Evolutionary conservation across 23 tunicate species (phyloP).

Genomic region (Styela plicata): DNA sequence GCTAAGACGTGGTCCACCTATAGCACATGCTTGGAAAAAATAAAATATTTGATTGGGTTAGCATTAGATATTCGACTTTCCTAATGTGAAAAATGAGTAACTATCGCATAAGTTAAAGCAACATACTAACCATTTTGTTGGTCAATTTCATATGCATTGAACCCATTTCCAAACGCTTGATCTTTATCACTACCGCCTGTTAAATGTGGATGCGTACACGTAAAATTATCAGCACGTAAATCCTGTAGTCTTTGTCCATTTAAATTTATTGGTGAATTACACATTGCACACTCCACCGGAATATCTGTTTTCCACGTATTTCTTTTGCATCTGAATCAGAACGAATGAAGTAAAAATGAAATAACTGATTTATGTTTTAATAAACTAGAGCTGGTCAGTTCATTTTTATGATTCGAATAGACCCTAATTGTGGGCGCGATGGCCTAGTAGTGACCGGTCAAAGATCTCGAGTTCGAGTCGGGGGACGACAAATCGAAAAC

Average conservation of each 20-base stretch:
- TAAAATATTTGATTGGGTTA: too few species aligned
- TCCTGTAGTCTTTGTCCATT: constrained; percentile 12
- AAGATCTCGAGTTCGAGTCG: too few species aligned
- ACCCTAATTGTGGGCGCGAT: too few species aligned
- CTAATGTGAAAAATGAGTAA: too few species aligned
- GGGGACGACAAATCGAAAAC: too few species aligned
- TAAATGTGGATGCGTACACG: constrained; percentile 44
- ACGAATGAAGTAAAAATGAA: not conserved
- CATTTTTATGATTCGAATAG: too few species aligned
- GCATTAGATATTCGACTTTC: too few species aligned
- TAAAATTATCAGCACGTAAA: constrained; percentile 40
- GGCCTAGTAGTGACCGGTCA: too few species aligned
- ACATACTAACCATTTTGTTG: not conserved
- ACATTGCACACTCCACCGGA: constrained; percentile 37
- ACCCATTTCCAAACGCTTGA: not conserved
- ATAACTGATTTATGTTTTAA: not conserved
- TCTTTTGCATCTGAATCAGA: constrained; percentile 44
- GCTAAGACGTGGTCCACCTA: too few species aligned
- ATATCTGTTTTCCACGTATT: constrained; percentile 10
- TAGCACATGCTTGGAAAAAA: too few species aligned
- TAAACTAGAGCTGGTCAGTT: too few species aligned
- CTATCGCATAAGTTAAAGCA: not conserved
- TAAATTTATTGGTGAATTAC: constrained; percentile 26
- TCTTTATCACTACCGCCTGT: not conserved
- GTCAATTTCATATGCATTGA: not conserved